Conservation (phyloP, 1,140 invertebrate species). For the Bombus superbus region DNA sequence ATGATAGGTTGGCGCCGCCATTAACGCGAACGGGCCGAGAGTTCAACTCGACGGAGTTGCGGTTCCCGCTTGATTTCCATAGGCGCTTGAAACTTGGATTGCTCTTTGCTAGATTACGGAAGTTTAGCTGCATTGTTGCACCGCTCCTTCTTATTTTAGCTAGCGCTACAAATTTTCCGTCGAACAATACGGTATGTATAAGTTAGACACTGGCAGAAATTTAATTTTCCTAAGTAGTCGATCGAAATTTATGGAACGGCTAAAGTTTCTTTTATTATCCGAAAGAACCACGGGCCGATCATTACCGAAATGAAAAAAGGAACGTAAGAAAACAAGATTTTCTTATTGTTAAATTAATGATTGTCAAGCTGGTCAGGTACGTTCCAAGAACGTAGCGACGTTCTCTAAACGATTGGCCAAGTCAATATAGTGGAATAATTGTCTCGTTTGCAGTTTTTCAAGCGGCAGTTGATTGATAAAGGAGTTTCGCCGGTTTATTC, state of each 20-base stretch:
- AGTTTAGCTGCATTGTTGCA: neutral
- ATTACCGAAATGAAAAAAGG: no score
- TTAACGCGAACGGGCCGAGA: constrained; percentile 4
- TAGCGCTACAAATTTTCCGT: neutral
- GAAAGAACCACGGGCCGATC: neutral
- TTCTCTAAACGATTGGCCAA: no score
- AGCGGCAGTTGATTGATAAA: neutral
- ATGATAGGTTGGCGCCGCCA: neutral
- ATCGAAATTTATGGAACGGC: neutral
- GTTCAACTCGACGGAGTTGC: neutral
- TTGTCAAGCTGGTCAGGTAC: neutral
- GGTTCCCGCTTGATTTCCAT: constrained; percentile 6
- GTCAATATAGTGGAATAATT: neutral
- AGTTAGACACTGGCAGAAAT: neutral
- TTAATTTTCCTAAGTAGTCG: neutral
- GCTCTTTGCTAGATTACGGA: neutral
- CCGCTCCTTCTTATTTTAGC: neutral
- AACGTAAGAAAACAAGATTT: no score
- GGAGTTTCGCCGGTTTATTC: neutral
- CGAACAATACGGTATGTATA: neutral
- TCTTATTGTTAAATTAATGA: no score
- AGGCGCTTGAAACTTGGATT: constrained; percentile 18
- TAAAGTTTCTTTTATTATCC: neutral
- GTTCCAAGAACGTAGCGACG: neutral
- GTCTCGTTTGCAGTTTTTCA: neutral